Evolutionary conservation across 2,797 vertebrate genomes (phyloP), one percentile per base, ranked within the genome.

Genomic region (Apogon talboti): DNA sequence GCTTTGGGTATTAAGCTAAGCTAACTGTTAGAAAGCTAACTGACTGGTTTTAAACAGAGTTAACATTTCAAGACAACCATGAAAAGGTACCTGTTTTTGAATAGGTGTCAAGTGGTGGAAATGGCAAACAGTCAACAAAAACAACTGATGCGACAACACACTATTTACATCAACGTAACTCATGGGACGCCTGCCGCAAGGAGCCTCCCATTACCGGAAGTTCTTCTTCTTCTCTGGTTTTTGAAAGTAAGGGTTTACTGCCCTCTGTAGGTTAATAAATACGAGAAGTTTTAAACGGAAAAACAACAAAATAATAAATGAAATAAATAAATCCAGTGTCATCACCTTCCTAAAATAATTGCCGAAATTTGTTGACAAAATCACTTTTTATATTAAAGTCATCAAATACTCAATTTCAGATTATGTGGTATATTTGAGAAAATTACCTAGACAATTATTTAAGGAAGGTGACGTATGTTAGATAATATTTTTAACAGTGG

Each of bases 151-250:
- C 15, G 2, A 2, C 16, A 35, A 28, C 0, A 33, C 4, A 41
- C 11, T 2, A 12, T 3, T 43, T 6, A 7, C 43, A 43, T 55
- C 9, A 24, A 35, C 42, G 53, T 61, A 71, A 66, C 40, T 2
- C 57, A 49, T 41, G 51, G 6, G 3, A 1, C 1, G 1, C 11
- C 11, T 19, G 30, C 7, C 0, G 16, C 14, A 6, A 3, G 2
- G 3, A 7, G 28, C 21, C 5, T 7, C 1, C 3, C 0, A 6
- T 55, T 86, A 90, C 81, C 87, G 91, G 11, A 69, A 51, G 30
- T 0, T 45, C 16, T 16, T 44, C 21, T 43, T 30, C 53, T 56
- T 56, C 41, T 56, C 43, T 24, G 40, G 13, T 3, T n/a, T n/a
- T n/a, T 2, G 11, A 44, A 6, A n/a, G 14, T 5, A 6, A 19